phyloP scores from a whole-genome alignment of 2,797 vertebrate genomes.

The Acanthurus lineatus region DNA sequence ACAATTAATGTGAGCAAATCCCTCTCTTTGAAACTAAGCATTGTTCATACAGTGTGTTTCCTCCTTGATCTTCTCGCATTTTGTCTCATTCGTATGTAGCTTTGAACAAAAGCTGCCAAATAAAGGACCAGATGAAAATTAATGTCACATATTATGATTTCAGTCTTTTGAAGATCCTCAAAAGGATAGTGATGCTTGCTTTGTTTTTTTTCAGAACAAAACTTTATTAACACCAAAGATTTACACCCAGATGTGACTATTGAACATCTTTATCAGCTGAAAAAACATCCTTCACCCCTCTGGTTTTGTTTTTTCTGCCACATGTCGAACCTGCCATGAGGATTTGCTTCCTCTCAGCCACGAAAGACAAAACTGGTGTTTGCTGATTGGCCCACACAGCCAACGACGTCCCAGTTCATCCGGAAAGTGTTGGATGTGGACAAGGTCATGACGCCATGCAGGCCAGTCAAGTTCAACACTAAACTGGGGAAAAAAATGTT shows the following conservation, averaged over 20 bases:
- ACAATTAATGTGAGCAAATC: not conserved
- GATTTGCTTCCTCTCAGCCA: constrained; percentile 12
- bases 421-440: not conserved
- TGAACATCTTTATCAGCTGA: too few relatives aligned
- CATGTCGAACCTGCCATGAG: not conserved
- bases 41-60: not conserved
- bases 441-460: not conserved
- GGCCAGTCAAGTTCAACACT: not conserved
- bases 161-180: not conserved
- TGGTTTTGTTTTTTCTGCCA: not conserved
- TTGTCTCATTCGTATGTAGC: not conserved
- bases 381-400: too few relatives aligned
- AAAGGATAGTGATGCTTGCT: too few relatives aligned
- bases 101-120: not conserved
- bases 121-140: not conserved
- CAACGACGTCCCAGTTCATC: too few relatives aligned
- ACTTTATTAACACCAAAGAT: not conserved
- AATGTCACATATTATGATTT: constrained; percentile 2
- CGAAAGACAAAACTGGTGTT: not conserved
- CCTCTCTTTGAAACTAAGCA: not conserved
- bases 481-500: not conserved
- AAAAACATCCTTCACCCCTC: not conserved
- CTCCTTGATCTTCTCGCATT: not conserved
- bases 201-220: not conserved
- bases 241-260: not conserved